Percentiles rank a stretch among this genome's conserved stretches.
phyloP scores from a whole-genome alignment of 2,888 invertebrate genomes.

The Drosophila kambysellisi region DNA sequence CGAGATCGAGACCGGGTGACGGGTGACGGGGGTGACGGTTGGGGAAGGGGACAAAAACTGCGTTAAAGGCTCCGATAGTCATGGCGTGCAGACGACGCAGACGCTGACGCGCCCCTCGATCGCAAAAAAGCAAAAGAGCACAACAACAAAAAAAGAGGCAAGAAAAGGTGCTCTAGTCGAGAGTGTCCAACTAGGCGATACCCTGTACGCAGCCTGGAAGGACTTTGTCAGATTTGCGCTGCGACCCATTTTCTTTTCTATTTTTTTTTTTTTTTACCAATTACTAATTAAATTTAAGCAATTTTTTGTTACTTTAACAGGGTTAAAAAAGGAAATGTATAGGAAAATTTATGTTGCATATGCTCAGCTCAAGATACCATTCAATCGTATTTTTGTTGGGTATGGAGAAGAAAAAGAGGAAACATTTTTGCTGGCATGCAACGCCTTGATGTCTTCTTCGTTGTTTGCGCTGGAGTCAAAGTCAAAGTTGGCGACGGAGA shows the following conservation, averaged over 20 bases:
- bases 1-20: background rate
- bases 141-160: slow-evolving; percentile 4
- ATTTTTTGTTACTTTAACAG: background rate
- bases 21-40: slow-evolving; percentile 3
- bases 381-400: background rate
- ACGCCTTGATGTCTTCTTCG: slow-evolving; percentile 78
- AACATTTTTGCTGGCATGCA: slow-evolving; percentile 76
- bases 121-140: slow-evolving; percentile 45
- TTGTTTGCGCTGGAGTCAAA: slow-evolving; percentile 10
- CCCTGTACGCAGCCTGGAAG: background rate
- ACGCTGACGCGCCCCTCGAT: slow-evolving; percentile 77
- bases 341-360: background rate
- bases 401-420: slow-evolving; percentile 33
- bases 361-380: background rate
- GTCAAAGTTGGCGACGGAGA: slow-evolving; percentile 5
- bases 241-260: background rate
- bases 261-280: background rate
- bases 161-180: background rate
- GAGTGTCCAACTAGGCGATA: background rate
- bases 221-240: background rate
- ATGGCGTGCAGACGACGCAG: slow-evolving; percentile 72
- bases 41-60: slow-evolving; percentile 11
- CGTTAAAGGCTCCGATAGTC: slow-evolving; percentile 42
- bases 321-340: background rate
- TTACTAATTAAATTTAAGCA: background rate